Conservation (phyloP, 2,797 vertebrate species). For the Bradypodion ventrale region DNA sequence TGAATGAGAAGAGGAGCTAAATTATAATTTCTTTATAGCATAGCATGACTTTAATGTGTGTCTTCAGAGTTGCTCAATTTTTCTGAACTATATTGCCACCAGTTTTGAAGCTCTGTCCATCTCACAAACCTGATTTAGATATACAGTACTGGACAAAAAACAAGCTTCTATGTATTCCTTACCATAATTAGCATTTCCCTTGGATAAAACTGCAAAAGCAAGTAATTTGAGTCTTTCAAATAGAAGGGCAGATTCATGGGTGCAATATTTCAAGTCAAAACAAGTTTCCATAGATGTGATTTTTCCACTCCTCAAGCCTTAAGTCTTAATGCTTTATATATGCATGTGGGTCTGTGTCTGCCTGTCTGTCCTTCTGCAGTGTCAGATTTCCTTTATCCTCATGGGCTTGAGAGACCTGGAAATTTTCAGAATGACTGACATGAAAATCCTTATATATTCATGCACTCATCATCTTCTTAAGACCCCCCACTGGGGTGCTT, state of each 20-base stretch:
- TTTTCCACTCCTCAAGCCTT: background rate
- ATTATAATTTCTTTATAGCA: background rate
- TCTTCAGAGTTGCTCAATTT: background rate
- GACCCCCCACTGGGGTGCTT: constrained; percentile 54
- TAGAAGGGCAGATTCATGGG: background rate
- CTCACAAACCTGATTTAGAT: background rate
- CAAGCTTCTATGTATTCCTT: background rate
- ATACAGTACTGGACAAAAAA: background rate
- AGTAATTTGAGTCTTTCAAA: constrained; percentile 6
- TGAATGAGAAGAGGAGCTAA: background rate
- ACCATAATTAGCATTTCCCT: constrained; percentile 23
- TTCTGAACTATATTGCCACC: background rate
- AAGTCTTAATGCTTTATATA: background rate
- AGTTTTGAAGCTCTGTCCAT: background rate
- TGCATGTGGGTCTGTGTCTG: background rate
- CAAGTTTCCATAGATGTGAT: constrained; percentile 21
- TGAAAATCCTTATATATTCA: constrained; percentile 56
- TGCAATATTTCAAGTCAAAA: constrained; percentile 22
- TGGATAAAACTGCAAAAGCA: background rate
- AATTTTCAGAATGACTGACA: constrained; percentile 55
- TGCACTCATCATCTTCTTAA: constrained; percentile 58
- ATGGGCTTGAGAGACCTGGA: constrained; percentile 30
- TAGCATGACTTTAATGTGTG: background rate
- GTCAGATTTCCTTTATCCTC: constrained; percentile 20
- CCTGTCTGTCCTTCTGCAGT: constrained; percentile 5